phyloP scores from a whole-genome alignment of 2,113 vertebrate species.

The Melanerpes formicivorus region DNA sequence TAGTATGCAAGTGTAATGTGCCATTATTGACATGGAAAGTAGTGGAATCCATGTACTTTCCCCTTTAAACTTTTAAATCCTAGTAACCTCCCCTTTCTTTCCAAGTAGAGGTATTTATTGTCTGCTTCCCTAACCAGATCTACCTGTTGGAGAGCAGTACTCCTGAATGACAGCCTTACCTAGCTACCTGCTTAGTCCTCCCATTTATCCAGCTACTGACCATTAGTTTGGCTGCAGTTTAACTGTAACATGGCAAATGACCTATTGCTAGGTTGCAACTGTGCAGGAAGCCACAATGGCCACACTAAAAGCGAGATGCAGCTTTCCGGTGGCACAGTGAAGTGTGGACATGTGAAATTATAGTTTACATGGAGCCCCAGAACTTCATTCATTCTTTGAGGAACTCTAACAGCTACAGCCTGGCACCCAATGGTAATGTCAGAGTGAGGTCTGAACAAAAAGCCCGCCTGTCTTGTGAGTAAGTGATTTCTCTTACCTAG shows the following conservation, averaged over 20 bases:
- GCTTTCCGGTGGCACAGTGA: background rate
- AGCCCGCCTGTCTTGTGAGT: background rate
- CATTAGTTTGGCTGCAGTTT: background rate
- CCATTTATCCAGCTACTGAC: background rate
- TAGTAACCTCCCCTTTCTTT: background rate
- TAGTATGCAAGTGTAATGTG: rapidly evolving
- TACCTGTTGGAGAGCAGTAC: background rate
- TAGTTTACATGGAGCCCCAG: background rate
- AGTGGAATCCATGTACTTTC: background rate
- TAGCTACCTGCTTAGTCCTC: background rate
- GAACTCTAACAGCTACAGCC: background rate
- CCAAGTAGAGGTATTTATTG: background rate
- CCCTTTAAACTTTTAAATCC: background rate
- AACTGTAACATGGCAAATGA: background rate
- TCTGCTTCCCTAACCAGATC: background rate
- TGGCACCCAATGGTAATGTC: rapidly evolving
- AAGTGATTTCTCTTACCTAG: background rate
- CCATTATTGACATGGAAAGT: background rate
- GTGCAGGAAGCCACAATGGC: background rate
- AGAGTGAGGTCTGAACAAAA: background rate
- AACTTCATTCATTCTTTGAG: background rate
- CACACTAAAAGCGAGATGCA: background rate
- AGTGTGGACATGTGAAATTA: background rate
- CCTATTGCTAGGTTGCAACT: background rate
- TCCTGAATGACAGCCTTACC: background rate